phyloP scores from a whole-genome alignment of 2,113 vertebrate species.

The Laticauda colubrina region DNA sequence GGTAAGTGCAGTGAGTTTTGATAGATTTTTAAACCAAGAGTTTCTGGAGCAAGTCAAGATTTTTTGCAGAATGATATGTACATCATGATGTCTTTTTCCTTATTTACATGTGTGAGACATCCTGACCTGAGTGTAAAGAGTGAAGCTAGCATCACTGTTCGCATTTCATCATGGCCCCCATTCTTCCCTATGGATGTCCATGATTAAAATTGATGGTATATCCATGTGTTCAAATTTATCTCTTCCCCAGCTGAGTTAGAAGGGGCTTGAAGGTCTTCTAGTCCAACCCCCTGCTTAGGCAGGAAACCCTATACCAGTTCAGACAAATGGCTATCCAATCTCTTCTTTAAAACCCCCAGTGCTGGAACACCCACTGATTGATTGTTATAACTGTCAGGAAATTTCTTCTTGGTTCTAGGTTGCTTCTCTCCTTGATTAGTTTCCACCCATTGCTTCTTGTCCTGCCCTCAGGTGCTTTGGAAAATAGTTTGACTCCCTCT shows the following conservation, averaged over 20 bases:
- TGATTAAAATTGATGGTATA: background rate
- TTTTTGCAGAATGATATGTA: background rate
- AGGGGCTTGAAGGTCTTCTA: no score
- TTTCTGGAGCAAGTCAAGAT: background rate
- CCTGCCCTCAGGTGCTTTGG: no score
- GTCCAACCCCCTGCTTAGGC: no score
- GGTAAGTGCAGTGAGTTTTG: background rate
- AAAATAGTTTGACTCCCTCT: no score
- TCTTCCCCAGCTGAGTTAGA: background rate
- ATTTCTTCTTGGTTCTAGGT: no score
- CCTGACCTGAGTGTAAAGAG: background rate
- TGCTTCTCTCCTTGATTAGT: no score
- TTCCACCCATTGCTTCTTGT: no score
- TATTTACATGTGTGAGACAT: background rate
- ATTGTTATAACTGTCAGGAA: no score
- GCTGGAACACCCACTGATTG: no score
- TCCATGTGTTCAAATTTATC: background rate
- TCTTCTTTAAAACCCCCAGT: no score
- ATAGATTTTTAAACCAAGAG: background rate
- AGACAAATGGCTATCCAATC: no score
- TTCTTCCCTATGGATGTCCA: background rate
- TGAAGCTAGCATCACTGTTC: background rate
- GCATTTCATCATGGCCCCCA: background rate
- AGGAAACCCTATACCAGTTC: no score
- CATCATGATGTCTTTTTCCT: background rate